These are phyloP conservation scores for Dipodomys ordii DNA, from an alignment of 2,113 vertebrate genomes.

Conservation along the genomic window DNA sequence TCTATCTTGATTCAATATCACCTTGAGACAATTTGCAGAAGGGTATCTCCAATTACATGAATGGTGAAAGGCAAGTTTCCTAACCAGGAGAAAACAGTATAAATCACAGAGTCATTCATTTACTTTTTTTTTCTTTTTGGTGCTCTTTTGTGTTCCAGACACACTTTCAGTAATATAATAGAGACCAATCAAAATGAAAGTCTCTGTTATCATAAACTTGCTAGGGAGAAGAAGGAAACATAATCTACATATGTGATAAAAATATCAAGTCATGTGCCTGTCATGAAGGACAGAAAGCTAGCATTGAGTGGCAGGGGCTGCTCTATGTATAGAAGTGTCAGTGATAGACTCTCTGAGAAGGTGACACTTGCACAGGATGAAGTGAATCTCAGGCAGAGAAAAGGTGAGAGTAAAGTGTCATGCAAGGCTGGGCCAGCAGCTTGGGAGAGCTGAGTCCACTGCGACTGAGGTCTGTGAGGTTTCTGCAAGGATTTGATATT, in stretches of 20 bases:
- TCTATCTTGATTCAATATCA: background rate
- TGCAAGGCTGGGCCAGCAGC: fast-evolving
- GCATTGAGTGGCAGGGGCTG: background rate
- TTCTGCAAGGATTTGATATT: background rate
- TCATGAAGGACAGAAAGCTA: background rate
- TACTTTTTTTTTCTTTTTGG: background rate
- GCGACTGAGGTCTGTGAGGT: no score
- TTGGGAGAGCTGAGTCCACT: no score
- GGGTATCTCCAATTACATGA: background rate
- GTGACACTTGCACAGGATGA: background rate
- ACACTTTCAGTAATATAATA: background rate
- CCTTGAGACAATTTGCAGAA: conserved; percentile 15
- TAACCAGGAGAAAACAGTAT: background rate
- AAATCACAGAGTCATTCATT: background rate
- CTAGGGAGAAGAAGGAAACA: background rate
- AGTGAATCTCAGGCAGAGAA: background rate
- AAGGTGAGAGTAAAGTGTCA: background rate
- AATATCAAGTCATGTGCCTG: background rate
- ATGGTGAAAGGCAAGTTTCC: background rate
- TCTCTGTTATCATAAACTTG: background rate
- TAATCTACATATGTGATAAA: background rate
- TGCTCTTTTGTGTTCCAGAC: background rate
- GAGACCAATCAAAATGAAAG: background rate
- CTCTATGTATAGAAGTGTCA: background rate
- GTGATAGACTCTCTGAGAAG: background rate